phyloP scores from a whole-genome alignment of 2,797 vertebrate species.

The Octomys mimax region DNA sequence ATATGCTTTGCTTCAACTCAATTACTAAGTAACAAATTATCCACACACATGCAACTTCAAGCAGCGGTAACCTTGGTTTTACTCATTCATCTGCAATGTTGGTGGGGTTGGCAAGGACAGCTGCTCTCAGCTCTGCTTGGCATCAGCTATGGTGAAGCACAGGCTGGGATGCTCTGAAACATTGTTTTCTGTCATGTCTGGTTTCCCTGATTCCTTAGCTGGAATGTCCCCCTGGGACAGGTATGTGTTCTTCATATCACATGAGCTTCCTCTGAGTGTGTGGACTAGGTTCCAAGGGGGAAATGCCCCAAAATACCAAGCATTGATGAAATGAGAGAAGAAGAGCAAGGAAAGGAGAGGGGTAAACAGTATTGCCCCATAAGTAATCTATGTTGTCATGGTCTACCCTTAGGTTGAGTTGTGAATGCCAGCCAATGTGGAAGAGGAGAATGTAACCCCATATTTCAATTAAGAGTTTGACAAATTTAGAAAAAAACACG shows the following conservation, averaged over 20 bases:
- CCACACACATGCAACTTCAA: not conserved
- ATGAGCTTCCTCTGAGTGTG: not conserved
- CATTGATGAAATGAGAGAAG: not conserved
- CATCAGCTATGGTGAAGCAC: not conserved
- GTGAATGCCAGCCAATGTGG: not conserved
- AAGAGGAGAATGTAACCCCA: not conserved
- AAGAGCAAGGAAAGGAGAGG: not conserved
- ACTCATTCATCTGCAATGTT: not conserved
- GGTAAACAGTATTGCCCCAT: not conserved
- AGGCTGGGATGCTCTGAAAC: not conserved
- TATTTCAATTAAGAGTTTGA: not conserved
- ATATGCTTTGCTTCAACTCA: not conserved
- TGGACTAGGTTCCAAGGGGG: not conserved
- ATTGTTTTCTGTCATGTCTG: not conserved
- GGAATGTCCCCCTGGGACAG: not conserved
- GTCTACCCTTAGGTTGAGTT: not conserved
- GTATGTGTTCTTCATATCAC: not conserved
- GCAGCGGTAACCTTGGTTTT: conserved; percentile 30
- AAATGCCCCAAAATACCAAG: not conserved
- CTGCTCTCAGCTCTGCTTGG: not conserved
- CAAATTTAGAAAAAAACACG: not conserved
- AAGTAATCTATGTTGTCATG: not conserved
- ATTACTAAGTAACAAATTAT: not conserved
- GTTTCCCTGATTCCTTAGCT: not conserved
- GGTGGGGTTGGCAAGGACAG: not conserved